Conservation (phyloP, 2,113 vertebrate genomes). For the Cololabis saira region DNA sequence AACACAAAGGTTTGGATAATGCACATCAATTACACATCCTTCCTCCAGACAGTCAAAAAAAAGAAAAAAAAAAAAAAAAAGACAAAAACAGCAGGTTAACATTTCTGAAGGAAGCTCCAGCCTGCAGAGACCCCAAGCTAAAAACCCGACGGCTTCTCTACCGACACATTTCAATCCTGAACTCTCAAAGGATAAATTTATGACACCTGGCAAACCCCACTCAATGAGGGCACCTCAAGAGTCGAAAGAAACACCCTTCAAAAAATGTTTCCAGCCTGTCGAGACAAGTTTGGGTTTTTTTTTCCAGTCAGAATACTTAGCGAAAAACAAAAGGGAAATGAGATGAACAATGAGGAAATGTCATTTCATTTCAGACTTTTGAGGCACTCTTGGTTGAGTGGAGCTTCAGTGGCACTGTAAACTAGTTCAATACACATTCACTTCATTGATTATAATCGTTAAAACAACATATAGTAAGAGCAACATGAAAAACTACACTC, state of each 20-base stretch:
- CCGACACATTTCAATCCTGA: conserved; percentile 30
- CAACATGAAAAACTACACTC: conserved; percentile 50
- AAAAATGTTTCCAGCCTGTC: conserved; percentile 19
- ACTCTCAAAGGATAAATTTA: conserved; percentile 25
- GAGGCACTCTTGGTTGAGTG: conserved; percentile 71
- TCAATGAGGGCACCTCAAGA: conserved; percentile 62
- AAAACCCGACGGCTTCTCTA: conserved; percentile 49
- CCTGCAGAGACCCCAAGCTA: conserved; percentile 76
- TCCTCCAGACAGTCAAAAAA: conserved; percentile 51
- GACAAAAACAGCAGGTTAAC: conserved; percentile 51
- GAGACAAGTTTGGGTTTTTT: not conserved
- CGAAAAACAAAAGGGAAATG: not conserved
- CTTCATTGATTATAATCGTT: conserved; percentile 43
- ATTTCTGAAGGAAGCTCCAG: conserved; percentile 75
- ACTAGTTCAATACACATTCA: conserved; percentile 66
- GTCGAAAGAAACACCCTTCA: conserved; percentile 36
- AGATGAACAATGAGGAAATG: not conserved
- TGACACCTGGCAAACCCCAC: conserved; percentile 52
- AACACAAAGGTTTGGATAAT: conserved; percentile 50
- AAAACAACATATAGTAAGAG: conserved; percentile 35
- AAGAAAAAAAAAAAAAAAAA: conserved; percentile 45
- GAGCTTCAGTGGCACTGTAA: conserved; percentile 69
- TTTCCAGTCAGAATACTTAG: conserved; percentile 15
- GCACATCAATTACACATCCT: conserved; percentile 54
- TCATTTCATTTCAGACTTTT: conserved; percentile 50